Conservation (phyloP, 2,797 vertebrate genomes). For the Lacerta bilineata region DNA sequence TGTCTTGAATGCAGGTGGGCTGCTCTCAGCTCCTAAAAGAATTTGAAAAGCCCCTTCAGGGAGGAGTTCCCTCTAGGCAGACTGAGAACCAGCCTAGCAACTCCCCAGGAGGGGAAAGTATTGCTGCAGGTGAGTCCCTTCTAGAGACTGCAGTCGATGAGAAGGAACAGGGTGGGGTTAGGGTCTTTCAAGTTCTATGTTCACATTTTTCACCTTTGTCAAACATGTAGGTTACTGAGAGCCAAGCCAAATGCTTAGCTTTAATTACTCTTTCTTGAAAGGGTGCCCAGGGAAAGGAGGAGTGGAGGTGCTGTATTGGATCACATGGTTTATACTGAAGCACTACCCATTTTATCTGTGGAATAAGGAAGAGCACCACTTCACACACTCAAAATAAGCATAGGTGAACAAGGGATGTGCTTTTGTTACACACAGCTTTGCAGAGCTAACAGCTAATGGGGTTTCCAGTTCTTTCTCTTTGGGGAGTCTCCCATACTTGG, state of each 20-base stretch:
- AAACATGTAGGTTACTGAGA: neutral
- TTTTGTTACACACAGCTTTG: neutral
- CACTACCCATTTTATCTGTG: neutral
- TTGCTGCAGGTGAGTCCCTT: conserved; percentile 75
- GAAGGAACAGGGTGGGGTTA: neutral
- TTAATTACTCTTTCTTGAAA: neutral
- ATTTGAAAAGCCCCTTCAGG: conserved; percentile 80
- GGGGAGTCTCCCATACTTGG: neutral
- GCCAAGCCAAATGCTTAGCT: neutral
- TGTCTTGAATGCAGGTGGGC: conserved; percentile 76
- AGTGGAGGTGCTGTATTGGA: neutral
- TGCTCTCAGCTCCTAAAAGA: conserved; percentile 84
- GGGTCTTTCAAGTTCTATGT: neutral
- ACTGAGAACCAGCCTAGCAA: conserved; percentile 75
- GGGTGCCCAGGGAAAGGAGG: neutral
- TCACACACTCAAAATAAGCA: neutral
- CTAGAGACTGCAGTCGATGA: too few relatives aligned
- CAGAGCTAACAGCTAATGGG: neutral
- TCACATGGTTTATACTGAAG: too few relatives aligned
- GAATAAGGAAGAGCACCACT: neutral
- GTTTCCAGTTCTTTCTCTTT: neutral
- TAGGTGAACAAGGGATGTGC: neutral
- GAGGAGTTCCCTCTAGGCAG: conserved; percentile 69
- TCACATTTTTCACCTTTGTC: neutral
- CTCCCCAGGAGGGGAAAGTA: conserved; percentile 71